Conservation (phyloP, 2,797 vertebrate genomes). For the Amblyraja radiata region DNA sequence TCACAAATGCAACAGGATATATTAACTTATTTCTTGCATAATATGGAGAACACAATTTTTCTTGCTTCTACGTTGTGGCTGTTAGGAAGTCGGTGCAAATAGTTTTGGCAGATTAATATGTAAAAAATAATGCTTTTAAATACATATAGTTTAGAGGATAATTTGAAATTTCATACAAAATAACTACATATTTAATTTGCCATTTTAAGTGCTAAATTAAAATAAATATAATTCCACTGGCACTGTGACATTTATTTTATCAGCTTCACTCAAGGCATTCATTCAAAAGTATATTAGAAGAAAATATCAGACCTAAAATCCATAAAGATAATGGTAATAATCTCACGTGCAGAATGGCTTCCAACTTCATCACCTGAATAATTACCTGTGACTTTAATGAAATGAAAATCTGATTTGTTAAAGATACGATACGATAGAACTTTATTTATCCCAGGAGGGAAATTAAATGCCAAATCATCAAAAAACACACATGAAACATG, state of each 20-base stretch:
- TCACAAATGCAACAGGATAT: neutral
- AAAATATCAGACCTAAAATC: neutral
- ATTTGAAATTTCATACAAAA: neutral
- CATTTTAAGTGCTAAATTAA: neutral
- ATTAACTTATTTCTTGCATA: conserved; percentile 13
- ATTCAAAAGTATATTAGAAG: neutral
- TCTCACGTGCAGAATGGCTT: neutral
- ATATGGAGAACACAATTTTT: neutral
- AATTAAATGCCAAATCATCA: neutral
- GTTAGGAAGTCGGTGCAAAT: neutral
- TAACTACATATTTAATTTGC: neutral
- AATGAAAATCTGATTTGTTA: neutral
- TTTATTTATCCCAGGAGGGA: neutral
- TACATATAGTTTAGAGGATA: neutral
- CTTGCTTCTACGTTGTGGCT: neutral
- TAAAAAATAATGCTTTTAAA: neutral
- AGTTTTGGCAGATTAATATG: neutral
- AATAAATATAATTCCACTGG: neutral
- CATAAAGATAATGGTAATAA: neutral
- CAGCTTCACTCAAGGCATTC: neutral
- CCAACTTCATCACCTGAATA: no score
- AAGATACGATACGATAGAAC: no score
- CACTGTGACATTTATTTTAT: neutral
- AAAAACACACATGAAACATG: neutral
- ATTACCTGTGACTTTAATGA: neutral